Percentiles rank a stretch among this genome's conserved stretches.
phyloP scores from a whole-genome alignment of 2,888 invertebrate species.

The Orthosia cruda region DNA sequence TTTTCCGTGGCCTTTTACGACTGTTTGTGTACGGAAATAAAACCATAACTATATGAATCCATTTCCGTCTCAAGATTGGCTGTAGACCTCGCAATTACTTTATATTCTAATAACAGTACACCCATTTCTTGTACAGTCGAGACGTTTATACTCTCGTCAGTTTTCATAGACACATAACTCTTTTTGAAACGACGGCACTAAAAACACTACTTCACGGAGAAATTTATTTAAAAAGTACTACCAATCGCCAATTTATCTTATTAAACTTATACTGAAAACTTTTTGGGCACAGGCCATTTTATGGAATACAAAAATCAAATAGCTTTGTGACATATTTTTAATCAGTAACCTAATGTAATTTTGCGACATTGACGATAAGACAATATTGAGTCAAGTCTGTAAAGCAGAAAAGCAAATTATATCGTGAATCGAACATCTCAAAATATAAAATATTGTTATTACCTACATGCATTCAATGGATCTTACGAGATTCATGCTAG shows the following conservation, averaged over 20 bases:
- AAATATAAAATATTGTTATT: constrained; percentile 57
- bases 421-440: too few relatives aligned
- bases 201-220: not conserved
- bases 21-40: constrained; percentile 72
- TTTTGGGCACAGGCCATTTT: too few relatives aligned
- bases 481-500: constrained; percentile 33
- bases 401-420: too few relatives aligned
- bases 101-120: constrained; percentile 42
- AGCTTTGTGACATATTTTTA: not conserved
- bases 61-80: constrained; percentile 68
- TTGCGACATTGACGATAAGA: too few relatives aligned
- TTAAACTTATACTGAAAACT: too few relatives aligned
- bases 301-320: too few relatives aligned
- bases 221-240: too few relatives aligned
- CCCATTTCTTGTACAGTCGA: not conserved
- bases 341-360: not conserved
- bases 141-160: not conserved
- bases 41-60: constrained; percentile 72
- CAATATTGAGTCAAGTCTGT: too few relatives aligned
- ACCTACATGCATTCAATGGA: constrained; percentile 25
- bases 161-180: not conserved
- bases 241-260: too few relatives aligned
- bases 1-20: constrained; percentile 54
- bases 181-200: not conserved
- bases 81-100: constrained; percentile 65